phyloP scores from a whole-genome alignment of 2,113 vertebrate genomes.

The Blennius ocellaris region DNA sequence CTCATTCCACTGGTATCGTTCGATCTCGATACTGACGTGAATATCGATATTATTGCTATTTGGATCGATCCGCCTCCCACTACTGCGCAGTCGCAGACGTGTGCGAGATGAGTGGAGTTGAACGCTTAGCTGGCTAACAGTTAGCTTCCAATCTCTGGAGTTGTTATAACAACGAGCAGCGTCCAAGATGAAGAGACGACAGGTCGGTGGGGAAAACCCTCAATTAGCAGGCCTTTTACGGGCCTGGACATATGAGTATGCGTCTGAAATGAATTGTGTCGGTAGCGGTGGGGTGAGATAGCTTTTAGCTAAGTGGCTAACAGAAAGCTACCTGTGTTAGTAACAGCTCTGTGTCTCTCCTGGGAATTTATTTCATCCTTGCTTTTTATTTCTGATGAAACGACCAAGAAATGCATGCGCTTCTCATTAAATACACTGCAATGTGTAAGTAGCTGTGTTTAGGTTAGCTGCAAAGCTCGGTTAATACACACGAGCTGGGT shows the following conservation, averaged over 20 bases:
- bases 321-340: constrained; percentile 48
- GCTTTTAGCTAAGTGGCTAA: constrained; percentile 58
- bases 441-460: constrained; percentile 3
- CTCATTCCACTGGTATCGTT: too few species aligned
- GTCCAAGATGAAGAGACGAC: constrained; percentile 68
- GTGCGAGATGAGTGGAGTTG: constrained; percentile 71
- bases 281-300: constrained; percentile 50
- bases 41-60: too few species aligned
- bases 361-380: too few species aligned
- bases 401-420: neutral
- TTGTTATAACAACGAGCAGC: constrained; percentile 52
- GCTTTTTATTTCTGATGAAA: neutral
- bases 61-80: too few species aligned
- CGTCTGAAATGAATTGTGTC: neutral
- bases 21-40: too few species aligned
- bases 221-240: neutral
- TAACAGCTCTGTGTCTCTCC: constrained; percentile 20
- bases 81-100: too few species aligned
- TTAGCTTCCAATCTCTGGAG: constrained; percentile 67
- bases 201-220: constrained; percentile 59
- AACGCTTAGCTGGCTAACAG: constrained; percentile 58
- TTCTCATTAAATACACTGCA: neutral
- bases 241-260: neutral
- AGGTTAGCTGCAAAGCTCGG: constrained; percentile 36
- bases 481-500: constrained; percentile 38